Evolutionary conservation across 2,888 invertebrate species (phyloP).

Genomic region (Nomada lathburiana): DNA sequence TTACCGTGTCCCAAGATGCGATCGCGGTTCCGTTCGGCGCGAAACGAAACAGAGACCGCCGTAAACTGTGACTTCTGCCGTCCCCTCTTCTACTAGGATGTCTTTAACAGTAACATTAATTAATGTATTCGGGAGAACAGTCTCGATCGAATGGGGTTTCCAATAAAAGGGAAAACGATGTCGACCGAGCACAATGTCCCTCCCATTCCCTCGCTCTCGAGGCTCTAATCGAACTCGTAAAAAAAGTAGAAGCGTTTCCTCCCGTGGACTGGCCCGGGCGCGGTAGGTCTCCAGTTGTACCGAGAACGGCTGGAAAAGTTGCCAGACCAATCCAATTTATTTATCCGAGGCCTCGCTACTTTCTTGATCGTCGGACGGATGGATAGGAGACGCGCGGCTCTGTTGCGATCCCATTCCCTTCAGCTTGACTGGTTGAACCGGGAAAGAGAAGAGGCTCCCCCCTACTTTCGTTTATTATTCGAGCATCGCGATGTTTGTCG

Average conservation of each 20-base stretch:
- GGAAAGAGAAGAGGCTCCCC: slow-evolving; percentile 5
- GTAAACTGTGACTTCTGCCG: too few relatives aligned
- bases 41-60: too few relatives aligned
- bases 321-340: slow-evolving; percentile 67
- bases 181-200: slow-evolving; percentile 27
- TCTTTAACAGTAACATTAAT: slow-evolving; percentile 18
- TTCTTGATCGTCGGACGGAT: slow-evolving; percentile 13
- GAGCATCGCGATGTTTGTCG: neutral
- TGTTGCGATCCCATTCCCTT: slow-evolving; percentile 34
- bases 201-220: neutral
- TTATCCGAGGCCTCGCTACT: slow-evolving; percentile 48
- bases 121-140: slow-evolving; percentile 41
- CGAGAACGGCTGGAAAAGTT: slow-evolving; percentile 42
- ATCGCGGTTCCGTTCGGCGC: too few relatives aligned
- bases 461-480: neutral
- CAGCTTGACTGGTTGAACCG: slow-evolving; percentile 17
- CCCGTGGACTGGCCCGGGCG: slow-evolving; percentile 27
- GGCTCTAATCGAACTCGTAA: slow-evolving; percentile 61
- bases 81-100: too few relatives aligned
- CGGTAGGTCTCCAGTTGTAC: slow-evolving; percentile 49
- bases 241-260: slow-evolving; percentile 55
- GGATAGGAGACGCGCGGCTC: slow-evolving; percentile 32
- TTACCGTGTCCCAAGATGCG: neutral
- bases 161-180: too few relatives aligned
- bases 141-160: slow-evolving; percentile 12